Percentiles rank a stretch among this genome's conserved stretches.
phyloP scores from a whole-genome alignment of 2,888 invertebrate species.

The Melinaea marsaeus region DNA sequence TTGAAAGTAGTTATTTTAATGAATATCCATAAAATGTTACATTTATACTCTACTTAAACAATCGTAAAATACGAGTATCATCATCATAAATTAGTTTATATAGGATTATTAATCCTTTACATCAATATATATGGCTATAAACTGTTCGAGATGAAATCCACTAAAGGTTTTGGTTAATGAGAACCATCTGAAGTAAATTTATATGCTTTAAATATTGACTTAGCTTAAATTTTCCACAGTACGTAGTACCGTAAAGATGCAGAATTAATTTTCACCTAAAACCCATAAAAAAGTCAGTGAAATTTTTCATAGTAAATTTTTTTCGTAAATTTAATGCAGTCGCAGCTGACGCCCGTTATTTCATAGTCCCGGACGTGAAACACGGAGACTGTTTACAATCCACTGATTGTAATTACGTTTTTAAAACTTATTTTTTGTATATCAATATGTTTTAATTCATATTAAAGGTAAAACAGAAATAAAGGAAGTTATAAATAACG shows the following conservation, averaged over 20 bases:
- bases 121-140: too few species aligned
- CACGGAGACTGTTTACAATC: neutral
- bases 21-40: too few species aligned
- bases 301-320: neutral
- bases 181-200: neutral
- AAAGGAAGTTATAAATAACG: too few species aligned
- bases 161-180: too few species aligned
- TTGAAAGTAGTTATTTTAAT: too few species aligned
- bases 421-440: neutral
- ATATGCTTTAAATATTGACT: neutral
- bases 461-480: too few species aligned
- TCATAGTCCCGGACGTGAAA: neutral
- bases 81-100: too few species aligned
- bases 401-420: conserved; percentile 4
- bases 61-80: too few species aligned
- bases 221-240: neutral
- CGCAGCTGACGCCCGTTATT: conserved; percentile 1
- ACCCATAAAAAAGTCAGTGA: conserved; percentile 1
- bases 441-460: too few species aligned
- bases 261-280: conserved; percentile 1
- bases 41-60: too few species aligned
- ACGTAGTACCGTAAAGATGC: neutral
- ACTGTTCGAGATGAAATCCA: too few species aligned
- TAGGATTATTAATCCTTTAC: too few species aligned
- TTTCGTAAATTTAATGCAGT: neutral